phyloP scores from a whole-genome alignment of 2,888 invertebrate species.

The Sericinus montela region DNA sequence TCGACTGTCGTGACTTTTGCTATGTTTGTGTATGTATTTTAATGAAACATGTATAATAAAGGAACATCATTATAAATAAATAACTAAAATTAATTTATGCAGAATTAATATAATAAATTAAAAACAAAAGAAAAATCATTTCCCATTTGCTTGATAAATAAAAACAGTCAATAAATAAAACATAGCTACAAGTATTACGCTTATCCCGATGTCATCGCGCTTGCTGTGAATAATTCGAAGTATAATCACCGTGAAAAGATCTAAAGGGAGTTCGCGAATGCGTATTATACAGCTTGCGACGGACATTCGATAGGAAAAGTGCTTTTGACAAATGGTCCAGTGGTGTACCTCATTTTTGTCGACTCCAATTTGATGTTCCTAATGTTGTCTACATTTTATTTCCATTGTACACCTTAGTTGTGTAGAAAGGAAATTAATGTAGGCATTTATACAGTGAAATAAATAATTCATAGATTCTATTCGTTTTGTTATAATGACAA shows the following conservation, averaged over 20 bases:
- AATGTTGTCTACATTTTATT: neutral
- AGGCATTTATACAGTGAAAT: neutral
- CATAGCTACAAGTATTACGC: slow-evolving; percentile 22
- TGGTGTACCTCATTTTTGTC: neutral
- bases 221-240: slow-evolving; percentile 44
- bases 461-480: no score
- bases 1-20: no score
- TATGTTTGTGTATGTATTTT: no score
- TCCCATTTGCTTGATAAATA: neutral
- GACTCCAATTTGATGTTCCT: neutral
- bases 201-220: slow-evolving; percentile 21
- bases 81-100: no score
- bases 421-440: neutral
- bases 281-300: slow-evolving; percentile 9
- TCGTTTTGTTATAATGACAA: no score
- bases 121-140: no score
- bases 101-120: no score
- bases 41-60: no score
- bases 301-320: slow-evolving; percentile 20
- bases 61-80: no score
- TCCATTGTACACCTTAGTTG: neutral
- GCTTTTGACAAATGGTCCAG: slow-evolving; percentile 1
- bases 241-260: slow-evolving; percentile 46
- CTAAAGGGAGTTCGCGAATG: slow-evolving; percentile 32
- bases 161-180: slow-evolving; percentile 27